Percentiles rank a stretch among this genome's conserved stretches.
Conservation (phyloP, 2,797 vertebrate genomes). For the Agapornis canus region DNA sequence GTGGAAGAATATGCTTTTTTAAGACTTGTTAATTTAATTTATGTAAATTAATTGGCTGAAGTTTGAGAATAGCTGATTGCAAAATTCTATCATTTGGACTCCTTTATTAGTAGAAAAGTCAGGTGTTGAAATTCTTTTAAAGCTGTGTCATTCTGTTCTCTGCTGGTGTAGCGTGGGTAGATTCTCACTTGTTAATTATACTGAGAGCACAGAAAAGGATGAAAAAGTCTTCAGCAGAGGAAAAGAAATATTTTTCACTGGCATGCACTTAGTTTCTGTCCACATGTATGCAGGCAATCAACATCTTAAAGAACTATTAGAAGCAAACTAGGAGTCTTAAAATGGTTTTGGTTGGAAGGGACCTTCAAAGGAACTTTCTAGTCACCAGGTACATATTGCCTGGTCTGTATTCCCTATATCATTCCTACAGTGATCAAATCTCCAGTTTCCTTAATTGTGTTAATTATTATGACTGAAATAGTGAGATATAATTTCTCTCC, state of each 20-base stretch:
- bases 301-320: background rate
- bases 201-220: slow-evolving; percentile 43
- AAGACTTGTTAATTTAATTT: slow-evolving; percentile 75
- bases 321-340: background rate
- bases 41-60: slow-evolving; percentile 75
- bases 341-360: background rate
- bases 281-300: background rate
- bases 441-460: background rate
- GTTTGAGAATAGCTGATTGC: slow-evolving; percentile 41
- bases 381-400: accelerated
- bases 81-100: slow-evolving; percentile 66
- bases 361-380: background rate
- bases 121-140: slow-evolving; percentile 77
- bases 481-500: background rate
- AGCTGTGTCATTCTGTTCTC: slow-evolving; percentile 73
- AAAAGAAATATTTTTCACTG: slow-evolving; percentile 3
- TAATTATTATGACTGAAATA: background rate
- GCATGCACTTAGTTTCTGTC: background rate
- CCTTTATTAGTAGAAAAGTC: slow-evolving; percentile 76
- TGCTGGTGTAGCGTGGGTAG: slow-evolving; percentile 65
- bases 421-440: background rate
- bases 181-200: slow-evolving; percentile 80
- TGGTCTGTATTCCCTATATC: background rate
- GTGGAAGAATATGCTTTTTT: slow-evolving; percentile 49
- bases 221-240: slow-evolving; percentile 22